Conservation (phyloP, 2,797 vertebrate species). For the Tachyglossus aculeatus region DNA sequence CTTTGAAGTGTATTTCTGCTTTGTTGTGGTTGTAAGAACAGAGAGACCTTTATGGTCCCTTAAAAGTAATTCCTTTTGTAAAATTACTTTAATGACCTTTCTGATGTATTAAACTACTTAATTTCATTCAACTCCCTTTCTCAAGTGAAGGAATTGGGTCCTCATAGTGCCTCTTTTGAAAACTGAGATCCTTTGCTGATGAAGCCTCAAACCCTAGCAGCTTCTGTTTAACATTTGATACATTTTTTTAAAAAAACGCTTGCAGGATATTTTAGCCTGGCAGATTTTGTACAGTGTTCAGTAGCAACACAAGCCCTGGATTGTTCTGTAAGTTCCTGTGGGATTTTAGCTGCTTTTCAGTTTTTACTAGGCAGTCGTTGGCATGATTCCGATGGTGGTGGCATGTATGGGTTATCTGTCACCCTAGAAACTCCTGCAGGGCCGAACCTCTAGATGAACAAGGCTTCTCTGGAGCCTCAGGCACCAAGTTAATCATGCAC, state of each 20-base stretch:
- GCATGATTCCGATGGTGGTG: constrained; percentile 2
- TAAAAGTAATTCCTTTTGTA: too few relatives aligned
- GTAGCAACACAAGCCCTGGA: constrained; percentile 10
- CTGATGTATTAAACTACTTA: too few relatives aligned
- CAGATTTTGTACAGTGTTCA: not conserved
- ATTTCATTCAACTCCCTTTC: not conserved
- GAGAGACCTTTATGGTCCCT: too few relatives aligned
- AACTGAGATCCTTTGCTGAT: not conserved
- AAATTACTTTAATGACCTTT: too few relatives aligned
- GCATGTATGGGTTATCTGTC: constrained; percentile 1
- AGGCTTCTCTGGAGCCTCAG: not conserved
- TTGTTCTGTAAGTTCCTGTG: constrained; percentile 30
- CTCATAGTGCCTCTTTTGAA: constrained; percentile 18
- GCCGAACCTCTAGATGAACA: not conserved
- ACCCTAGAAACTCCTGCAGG: not conserved
- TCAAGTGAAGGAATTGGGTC: constrained; percentile 1
- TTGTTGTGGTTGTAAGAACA: too few relatives aligned
- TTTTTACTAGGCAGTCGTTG: constrained; percentile 27
- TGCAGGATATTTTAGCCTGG: constrained; percentile 20
- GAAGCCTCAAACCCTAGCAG: constrained; percentile 1
- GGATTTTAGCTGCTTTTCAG: constrained; percentile 28
- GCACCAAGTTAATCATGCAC: not conserved
- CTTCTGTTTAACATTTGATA: not conserved
- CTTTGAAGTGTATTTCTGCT: too few relatives aligned
- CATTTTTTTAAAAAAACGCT: constrained; percentile 7